Evolutionary conservation across 2,888 invertebrate genomes (phyloP).

Genomic region (Tryphoninae sp.): DNA sequence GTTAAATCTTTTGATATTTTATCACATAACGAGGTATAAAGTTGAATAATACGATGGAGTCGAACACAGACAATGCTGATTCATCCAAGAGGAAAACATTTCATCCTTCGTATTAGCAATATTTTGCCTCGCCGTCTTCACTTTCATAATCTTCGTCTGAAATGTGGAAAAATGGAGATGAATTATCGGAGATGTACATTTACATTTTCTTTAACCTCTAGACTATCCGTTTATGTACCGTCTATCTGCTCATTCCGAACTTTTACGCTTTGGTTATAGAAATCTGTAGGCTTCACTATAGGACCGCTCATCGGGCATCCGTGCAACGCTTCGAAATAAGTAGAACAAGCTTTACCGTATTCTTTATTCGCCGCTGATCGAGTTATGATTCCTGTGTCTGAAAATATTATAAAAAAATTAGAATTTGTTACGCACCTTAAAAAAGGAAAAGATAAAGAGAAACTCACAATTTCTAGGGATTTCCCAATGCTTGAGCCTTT

Average conservation of each 20-base stretch:
- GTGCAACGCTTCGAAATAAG: slow-evolving; percentile 90
- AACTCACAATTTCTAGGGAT: slow-evolving; percentile 84
- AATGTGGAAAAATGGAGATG: too few species aligned
- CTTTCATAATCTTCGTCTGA: too few species aligned
- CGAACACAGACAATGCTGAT: too few species aligned
- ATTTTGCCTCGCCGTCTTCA: too few species aligned
- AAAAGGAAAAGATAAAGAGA: slow-evolving; percentile 32
- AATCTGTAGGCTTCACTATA: slow-evolving; percentile 82
- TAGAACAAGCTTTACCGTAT: slow-evolving; percentile 94
- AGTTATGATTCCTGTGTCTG: slow-evolving; percentile 87
- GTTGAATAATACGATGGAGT: too few species aligned
- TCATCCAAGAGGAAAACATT: too few species aligned
- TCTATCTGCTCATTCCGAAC: background rate
- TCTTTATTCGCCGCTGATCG: slow-evolving; percentile 89
- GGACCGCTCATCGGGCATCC: slow-evolving; percentile 84
- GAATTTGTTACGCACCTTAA: slow-evolving; percentile 3
- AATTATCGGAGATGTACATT: too few species aligned
- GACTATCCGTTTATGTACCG: too few species aligned
- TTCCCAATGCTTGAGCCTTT: slow-evolving; percentile 88
- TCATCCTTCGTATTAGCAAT: too few species aligned
- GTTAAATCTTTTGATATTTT: too few species aligned
- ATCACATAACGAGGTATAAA: too few species aligned
- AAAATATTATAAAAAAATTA: slow-evolving; percentile 69
- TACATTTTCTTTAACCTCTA: too few species aligned
- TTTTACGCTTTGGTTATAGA: slow-evolving; percentile 58